phyloP scores from a whole-genome alignment of 2,113 vertebrate genomes.

The Melierax canorus region DNA sequence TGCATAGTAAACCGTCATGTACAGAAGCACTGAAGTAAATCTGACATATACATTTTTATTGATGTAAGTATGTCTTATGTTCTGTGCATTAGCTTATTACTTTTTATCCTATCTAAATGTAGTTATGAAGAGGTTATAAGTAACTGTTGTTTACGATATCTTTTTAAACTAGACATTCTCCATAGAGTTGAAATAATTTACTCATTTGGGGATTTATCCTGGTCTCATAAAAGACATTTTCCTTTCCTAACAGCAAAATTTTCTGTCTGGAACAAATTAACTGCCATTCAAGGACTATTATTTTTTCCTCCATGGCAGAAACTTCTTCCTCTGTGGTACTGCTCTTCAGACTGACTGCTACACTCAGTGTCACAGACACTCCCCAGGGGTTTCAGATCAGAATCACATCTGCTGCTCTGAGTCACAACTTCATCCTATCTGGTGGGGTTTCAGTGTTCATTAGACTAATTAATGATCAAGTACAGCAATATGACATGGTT shows the following conservation, averaged over 20 bases:
- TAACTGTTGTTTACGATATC: not conserved
- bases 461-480: constrained; percentile 23
- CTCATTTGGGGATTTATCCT: not conserved
- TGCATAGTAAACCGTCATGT: fast-evolving
- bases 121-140: not conserved
- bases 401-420: constrained; percentile 45
- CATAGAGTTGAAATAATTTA: not conserved
- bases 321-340: constrained; percentile 22
- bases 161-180: not conserved
- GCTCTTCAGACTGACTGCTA: not conserved
- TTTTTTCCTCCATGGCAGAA: constrained; percentile 30
- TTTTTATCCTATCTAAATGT: not conserved
- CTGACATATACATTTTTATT: not conserved
- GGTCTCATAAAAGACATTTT: constrained; percentile 18
- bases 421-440: constrained; percentile 8
- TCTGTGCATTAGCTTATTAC: not conserved
- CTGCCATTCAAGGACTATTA: constrained; percentile 38
- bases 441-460: constrained; percentile 1
- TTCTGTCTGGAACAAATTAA: constrained; percentile 51
- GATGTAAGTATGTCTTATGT: not conserved
- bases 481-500: not conserved
- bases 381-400: constrained; percentile 19
- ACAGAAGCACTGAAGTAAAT: not conserved
- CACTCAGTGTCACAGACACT: not conserved
- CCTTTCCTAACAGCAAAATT: not conserved